Evolutionary conservation across 2,797 vertebrate genomes (phyloP), one percentile per base, ranked within the genome.

Genomic region (Poecilia gillii): DNA sequence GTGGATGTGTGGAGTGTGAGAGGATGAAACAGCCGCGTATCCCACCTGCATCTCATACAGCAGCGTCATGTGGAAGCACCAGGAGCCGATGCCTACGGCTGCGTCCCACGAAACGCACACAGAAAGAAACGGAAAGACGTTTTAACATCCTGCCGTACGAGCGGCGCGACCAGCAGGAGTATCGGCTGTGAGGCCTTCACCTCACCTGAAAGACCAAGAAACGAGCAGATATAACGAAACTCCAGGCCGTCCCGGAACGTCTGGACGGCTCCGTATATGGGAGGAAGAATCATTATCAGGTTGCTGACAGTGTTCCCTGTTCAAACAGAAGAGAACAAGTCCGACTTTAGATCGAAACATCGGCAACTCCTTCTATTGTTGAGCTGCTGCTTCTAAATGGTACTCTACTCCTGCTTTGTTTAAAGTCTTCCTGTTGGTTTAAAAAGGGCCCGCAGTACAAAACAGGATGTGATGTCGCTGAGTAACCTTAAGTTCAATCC

Each of bases 51-150:
- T 99, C 95, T 99, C 97, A 91, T 99, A 99, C 75, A 98, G 96
- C 87, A 99, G 93, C 23, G 99, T 99, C 99, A 99, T 99, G 94
- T 99, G 99, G 94, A 99, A 99, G 94, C 97, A 99, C 98, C 99
- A 99, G 81, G 99, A 99, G 71, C 99, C 99, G 85, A 99, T 88
- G 71, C 99, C 99, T 68, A 99, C 99, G 89, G 98, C 99, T 99
- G 95, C 82, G n/a, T 0, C 93, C 95, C 72, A 92, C 45, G 86
- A 78, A 78, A 75, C 23, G 81, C 72, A 0, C 75, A 41, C 33
- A 43, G 23, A 78, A 9, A 71, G 73, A 39, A 28, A 33, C 18
- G 1, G 36, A 66, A 1, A 25, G 36, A 43, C 13, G 13, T 57
- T 74, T 23, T 8, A 41, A 59, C 5, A 20, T 43, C 36, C 31